Base-by-base conservation (phyloP, 2,888 invertebrate genomes). In the Nymphalis polychloros region DNA sequence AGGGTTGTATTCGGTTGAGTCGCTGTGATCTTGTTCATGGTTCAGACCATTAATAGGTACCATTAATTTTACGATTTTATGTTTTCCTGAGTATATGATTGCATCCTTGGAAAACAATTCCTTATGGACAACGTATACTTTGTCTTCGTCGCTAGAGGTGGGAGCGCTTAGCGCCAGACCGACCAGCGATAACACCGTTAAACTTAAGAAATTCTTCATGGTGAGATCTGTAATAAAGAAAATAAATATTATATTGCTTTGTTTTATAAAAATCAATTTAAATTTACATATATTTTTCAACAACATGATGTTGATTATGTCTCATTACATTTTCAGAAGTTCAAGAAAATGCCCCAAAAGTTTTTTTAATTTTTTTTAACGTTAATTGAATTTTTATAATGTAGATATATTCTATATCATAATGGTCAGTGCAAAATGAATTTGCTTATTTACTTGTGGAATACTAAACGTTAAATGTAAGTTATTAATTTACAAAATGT, bases 11-110 rank as follows among this genome's bases (percentile, higher is more conserved):
- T 72, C 70, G 3, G 61, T 63, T 0, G 71, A 69, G 0, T 69
- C 67, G 41, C 31, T 23, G 59, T 63, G 64, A 8, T 68, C 67
- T 23, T 69, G 3, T 4, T 41, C 41, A 4, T 41, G 74, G 60
- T 79, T 79, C 0, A 78, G 19, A 0, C 69, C 64, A 55, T 78
- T 80, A 0, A 77, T 4, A 7, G 79, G 79, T 8, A 77, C 69
- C 0, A 76, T 1, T 0, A 80, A 31, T 1, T 70, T 77, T 1
- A 78, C 74, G 10, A 79, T 79, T n/a, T 79, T 76, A 64, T 79
- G 75, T 13, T 66, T 17, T 23, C 61, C 57, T 27, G 27, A 63
- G 50, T 77, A 77, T 48, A 73, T 70, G 6, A 72, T 46, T 7
- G 72, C 65, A 2, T 69, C 59, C 1, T 71, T 41, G 0, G 59